phyloP scores from a whole-genome alignment of 2,888 invertebrate species.

The Gymnocheta viridis region DNA sequence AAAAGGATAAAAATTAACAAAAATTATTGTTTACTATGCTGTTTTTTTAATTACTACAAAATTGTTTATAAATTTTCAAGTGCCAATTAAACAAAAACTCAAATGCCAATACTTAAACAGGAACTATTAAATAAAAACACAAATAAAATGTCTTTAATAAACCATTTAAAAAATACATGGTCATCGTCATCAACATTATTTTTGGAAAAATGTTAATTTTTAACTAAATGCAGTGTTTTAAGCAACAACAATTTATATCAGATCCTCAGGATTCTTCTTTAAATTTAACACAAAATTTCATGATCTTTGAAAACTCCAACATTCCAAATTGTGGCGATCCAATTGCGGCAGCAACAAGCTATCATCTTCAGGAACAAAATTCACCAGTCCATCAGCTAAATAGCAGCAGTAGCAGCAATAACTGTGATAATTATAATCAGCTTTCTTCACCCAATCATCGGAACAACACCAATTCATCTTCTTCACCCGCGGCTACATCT shows the following conservation, averaged over 20 bases:
- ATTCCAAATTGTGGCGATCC: conserved; percentile 55
- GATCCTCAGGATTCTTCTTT: conserved; percentile 69
- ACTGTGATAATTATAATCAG: conserved; percentile 59
- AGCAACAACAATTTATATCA: conserved; percentile 69
- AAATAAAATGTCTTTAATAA: conserved; percentile 48
- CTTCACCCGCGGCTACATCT: conserved; percentile 63
- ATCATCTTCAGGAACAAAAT: conserved; percentile 41
- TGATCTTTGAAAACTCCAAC: conserved; percentile 56
- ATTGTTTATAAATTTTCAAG: conserved; percentile 38
- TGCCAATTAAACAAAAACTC: conserved; percentile 62
- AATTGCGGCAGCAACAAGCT: conserved; percentile 14
- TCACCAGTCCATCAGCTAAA: conserved; percentile 44
- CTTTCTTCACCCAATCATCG: conserved; percentile 32
- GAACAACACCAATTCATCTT: conserved; percentile 70
- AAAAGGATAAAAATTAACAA: conserved; percentile 52
- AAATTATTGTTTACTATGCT: conserved; percentile 47
- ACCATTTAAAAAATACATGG: background rate
- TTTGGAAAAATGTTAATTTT: conserved; percentile 50
- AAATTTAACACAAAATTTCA: conserved; percentile 52
- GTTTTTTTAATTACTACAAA: background rate
- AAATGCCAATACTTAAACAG: conserved; percentile 57
- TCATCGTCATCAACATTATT: conserved; percentile 2
- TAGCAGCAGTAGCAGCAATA: conserved; percentile 39
- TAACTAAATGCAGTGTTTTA: conserved; percentile 71
- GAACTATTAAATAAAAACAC: conserved; percentile 6